These are phyloP conservation scores for Zaprionus lachaisei DNA, from an alignment of 1,140 invertebrate genomes.

Conservation along the genomic window DNA sequence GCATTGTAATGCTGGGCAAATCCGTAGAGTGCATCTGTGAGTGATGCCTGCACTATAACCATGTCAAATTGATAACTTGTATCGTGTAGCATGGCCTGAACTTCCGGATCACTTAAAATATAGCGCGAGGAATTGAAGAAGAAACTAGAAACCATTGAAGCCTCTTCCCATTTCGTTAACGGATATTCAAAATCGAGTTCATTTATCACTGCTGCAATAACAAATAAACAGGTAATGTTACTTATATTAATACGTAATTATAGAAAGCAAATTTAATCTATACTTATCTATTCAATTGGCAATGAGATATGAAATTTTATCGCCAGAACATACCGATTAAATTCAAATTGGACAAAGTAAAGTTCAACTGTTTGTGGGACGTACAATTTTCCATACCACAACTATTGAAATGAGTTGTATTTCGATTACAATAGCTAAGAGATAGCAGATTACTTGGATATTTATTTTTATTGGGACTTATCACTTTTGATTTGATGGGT, in stretches of 20 bases:
- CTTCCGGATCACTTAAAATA: constrained; percentile 44
- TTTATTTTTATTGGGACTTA: too few relatives aligned
- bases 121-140: constrained; percentile 45
- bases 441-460: neutral
- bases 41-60: constrained; percentile 62
- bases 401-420: neutral
- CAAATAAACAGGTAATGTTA: constrained; percentile 1
- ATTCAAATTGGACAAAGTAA: neutral
- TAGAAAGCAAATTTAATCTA: neutral
- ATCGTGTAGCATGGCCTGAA: constrained; percentile 57
- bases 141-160: constrained; percentile 24
- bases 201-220: constrained; percentile 19
- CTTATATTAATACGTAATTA: neutral
- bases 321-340: neutral
- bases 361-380: neutral
- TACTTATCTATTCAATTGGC: neutral
- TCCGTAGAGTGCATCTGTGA: constrained; percentile 67
- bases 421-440: neutral
- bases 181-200: neutral
- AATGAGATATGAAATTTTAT: neutral
- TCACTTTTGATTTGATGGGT: neutral
- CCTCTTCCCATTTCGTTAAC: constrained; percentile 51
- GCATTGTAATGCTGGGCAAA: constrained; percentile 69
- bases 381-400: neutral
- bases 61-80: constrained; percentile 56